phyloP scores from a whole-genome alignment of 2,888 invertebrate species.

The Pheosia gnoma region DNA sequence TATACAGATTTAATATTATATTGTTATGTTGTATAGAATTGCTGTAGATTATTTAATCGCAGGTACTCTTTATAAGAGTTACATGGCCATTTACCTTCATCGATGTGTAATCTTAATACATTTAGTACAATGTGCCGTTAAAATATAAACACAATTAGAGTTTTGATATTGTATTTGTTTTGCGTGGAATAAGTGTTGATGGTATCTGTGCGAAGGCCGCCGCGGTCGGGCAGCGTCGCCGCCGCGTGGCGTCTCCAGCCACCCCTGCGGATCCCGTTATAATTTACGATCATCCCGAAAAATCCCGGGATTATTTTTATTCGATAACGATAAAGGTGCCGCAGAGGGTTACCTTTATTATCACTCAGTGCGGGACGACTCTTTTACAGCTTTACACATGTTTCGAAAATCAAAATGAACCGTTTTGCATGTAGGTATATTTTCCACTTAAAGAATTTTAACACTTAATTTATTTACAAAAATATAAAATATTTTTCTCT shows the following conservation, averaged over 20 bases:
- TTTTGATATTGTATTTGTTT: conserved; percentile 11
- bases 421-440: conserved; percentile 39
- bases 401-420: conserved; percentile 55
- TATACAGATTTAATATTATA: conserved; percentile 43
- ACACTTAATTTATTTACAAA: too few relatives aligned
- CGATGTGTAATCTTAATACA: too few relatives aligned
- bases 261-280: conserved; percentile 73
- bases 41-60: too few relatives aligned
- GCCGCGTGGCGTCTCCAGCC: conserved; percentile 28
- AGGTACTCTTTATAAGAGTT: too few relatives aligned
- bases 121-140: too few relatives aligned
- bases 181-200: conserved; percentile 16
- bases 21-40: conserved; percentile 25
- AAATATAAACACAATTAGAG: background rate
- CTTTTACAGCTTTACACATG: conserved; percentile 79
- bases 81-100: too few relatives aligned
- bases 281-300: conserved; percentile 83
- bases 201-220: conserved; percentile 44
- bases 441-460: conserved; percentile 33
- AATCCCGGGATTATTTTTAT: conserved; percentile 83
- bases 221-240: conserved; percentile 23
- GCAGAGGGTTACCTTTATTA: conserved; percentile 82
- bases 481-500: too few relatives aligned
- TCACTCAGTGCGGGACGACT: conserved; percentile 75
- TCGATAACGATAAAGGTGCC: conserved; percentile 83